Conservation (phyloP, 2,888 invertebrate genomes). For the Tanypteryx hageni region DNA sequence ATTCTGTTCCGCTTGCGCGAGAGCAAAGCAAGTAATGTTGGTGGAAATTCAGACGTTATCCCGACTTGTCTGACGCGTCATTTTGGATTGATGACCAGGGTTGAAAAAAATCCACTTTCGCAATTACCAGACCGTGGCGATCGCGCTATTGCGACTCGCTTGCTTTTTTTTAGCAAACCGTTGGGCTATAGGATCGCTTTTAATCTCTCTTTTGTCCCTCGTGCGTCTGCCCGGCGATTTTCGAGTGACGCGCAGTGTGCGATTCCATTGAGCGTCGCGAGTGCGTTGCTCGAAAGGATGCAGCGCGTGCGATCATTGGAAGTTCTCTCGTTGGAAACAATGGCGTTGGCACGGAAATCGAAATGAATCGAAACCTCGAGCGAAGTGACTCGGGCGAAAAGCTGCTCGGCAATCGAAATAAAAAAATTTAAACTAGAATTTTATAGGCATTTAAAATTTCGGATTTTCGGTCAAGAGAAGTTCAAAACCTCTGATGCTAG, state of each 20-base stretch:
- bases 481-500: too few species aligned
- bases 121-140: not conserved
- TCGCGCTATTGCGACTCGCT: not conserved
- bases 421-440: too few species aligned
- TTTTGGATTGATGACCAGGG: not conserved
- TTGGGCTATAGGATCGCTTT: not conserved
- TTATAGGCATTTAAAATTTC: too few species aligned
- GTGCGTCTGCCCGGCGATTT: not conserved
- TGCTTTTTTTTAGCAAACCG: not conserved
- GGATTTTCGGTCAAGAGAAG: too few species aligned
- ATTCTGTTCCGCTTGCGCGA: too few species aligned
- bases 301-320: too few species aligned
- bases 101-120: not conserved
- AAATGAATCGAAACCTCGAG: too few species aligned
- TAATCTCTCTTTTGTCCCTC: not conserved
- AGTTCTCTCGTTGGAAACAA: too few species aligned
- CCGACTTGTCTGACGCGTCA: not conserved
- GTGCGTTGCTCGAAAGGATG: too few species aligned
- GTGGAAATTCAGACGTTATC: not conserved
- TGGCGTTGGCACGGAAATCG: too few species aligned
- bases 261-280: not conserved
- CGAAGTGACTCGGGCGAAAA: too few species aligned
- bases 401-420: too few species aligned
- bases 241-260: not conserved
- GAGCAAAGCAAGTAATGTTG: not conserved